These are phyloP conservation scores for Temnopleurus reevesii DNA, from an alignment of 53 echinoderm and acorn worm genomes.

Conservation along the genomic window DNA sequence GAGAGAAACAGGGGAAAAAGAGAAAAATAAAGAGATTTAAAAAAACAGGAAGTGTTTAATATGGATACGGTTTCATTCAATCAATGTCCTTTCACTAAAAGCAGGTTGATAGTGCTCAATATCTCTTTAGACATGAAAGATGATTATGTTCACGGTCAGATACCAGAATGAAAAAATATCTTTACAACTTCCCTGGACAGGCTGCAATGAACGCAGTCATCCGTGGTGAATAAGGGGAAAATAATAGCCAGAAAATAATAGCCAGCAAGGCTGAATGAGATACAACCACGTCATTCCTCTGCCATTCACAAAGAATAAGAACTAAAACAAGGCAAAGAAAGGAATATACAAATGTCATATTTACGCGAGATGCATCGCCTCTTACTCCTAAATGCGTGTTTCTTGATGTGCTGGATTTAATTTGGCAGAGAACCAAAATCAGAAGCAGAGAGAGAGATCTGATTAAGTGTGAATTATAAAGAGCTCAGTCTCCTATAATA, in stretches of 20 bases:
- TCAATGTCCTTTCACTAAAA: not conserved
- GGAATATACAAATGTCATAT: not conserved
- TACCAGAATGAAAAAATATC: constrained; percentile 4
- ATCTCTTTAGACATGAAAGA: not conserved
- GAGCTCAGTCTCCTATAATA: constrained; percentile 18
- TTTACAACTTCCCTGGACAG: not conserved
- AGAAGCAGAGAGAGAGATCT: not conserved
- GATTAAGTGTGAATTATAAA: constrained; percentile 31
- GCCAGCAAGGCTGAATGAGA: not conserved
- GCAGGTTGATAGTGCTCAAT: not conserved
- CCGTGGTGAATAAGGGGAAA: not conserved
- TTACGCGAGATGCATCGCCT: not conserved
- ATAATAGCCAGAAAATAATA: not conserved
- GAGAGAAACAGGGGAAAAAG: not conserved
- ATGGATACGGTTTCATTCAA: too few species aligned
- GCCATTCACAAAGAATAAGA: not conserved
- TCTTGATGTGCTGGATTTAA: not conserved
- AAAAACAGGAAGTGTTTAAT: not conserved
- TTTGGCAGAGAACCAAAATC: not conserved
- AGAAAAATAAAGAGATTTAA: not conserved
- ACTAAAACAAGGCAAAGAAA: not conserved
- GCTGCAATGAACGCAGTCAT: not conserved
- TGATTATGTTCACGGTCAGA: not conserved
- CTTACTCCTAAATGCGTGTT: not conserved
- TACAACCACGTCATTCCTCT: not conserved